These are phyloP conservation scores for Pygoscelis antarcticus DNA, from an alignment of 2,113 vertebrate species.

Conservation along the genomic window DNA sequence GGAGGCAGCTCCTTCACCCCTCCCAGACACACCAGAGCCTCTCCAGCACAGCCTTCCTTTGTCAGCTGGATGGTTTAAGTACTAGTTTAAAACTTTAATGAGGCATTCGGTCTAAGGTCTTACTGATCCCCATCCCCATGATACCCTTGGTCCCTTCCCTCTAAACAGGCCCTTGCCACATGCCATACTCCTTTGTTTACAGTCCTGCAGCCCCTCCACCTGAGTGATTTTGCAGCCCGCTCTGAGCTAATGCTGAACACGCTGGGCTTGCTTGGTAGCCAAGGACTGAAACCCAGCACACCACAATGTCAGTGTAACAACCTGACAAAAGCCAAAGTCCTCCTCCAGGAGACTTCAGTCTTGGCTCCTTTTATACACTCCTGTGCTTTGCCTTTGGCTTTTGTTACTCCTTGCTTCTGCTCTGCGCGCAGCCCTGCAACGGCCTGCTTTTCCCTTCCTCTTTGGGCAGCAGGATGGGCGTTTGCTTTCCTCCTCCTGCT, in stretches of 20 bases:
- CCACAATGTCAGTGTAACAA: not conserved
- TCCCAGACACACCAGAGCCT: not conserved
- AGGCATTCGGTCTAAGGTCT: not conserved
- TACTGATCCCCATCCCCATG: not conserved
- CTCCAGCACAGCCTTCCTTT: not conserved
- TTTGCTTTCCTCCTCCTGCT: not conserved
- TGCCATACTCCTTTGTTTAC: not conserved
- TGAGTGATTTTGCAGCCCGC: not conserved
- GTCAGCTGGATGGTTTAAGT: not conserved
- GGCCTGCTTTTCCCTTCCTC: not conserved
- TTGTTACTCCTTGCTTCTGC: not conserved
- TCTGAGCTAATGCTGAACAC: not conserved
- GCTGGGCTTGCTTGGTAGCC: not conserved
- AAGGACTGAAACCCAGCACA: not conserved
- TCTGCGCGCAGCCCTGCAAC: not conserved
- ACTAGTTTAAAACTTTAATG: not conserved
- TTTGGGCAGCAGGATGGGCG: fast-evolving
- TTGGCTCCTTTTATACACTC: not conserved
- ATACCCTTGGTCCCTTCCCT: not conserved
- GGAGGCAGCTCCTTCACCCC: not conserved
- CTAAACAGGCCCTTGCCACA: not conserved
- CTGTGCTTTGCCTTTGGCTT: not conserved
- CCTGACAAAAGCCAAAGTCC: not conserved
- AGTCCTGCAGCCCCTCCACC: not conserved
- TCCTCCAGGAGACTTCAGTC: not conserved